Base-by-base conservation (phyloP, 2,113 vertebrate genomes). In the Pseudois nayaur region DNA sequence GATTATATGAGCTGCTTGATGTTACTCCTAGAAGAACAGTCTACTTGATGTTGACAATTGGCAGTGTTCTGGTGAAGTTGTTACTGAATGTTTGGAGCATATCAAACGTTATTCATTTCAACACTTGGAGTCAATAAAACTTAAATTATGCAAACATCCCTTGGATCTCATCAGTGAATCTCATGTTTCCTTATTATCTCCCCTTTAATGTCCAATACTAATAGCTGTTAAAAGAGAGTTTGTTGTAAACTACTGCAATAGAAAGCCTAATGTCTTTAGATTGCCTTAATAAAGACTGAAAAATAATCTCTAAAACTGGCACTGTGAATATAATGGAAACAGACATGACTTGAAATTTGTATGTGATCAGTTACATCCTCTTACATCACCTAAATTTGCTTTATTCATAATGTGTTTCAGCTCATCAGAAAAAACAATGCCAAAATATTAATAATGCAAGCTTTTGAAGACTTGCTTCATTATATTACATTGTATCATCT, bases 331-430 rank as follows among this genome's bases (percentile, higher is more conserved):
- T 87, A 97, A 64, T 36, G 74, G 93, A 97, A 96, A 95, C 43
- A 92, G 95, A 91, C 54, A 62, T 36, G 89, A 87, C 43, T 85
- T 92, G 95, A 97, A 92, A 83, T 85, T 97, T 76, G 83, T 83
- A 86, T 89, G 91, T 98, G 87, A 88, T 95, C 98, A 78, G 79
- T 57, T 55, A 23, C 36, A 40, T 85, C 78, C 93, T 97, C 88
- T 98, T 96, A 78, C 60, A 90, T 97, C 91, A 95, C 88, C 59
- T 52, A 84, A 93, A 76, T 64, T 87, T 76, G 87, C 59, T 89
- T 97, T 96, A 83, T 79, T 95, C 64, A 93, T 84, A 94, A 91
- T 88, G 93, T 67, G 45, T 93, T 92, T 97, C 89, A 95, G 96
- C 89, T 71, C 89, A 55, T 76, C 48, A 57, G 79, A 62, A 94